These are phyloP conservation scores for Phrixothrix hirtus DNA, from an alignment of 2,888 invertebrate genomes.

Conservation along the genomic window DNA sequence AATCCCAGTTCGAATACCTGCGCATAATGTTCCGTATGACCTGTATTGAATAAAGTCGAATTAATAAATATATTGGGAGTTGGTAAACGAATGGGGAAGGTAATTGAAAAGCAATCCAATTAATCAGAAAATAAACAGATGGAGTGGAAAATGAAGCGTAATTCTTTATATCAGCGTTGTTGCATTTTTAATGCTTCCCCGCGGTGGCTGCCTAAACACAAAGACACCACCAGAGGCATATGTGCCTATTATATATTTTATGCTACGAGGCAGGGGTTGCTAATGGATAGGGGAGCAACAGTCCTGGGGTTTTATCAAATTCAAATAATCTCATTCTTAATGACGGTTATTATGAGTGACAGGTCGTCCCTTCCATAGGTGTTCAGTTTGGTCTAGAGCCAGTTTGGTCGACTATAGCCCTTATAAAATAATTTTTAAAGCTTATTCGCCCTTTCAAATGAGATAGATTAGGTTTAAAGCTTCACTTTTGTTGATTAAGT, in stretches of 20 bases:
- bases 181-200: slow-evolving; percentile 31
- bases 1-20: too few species aligned
- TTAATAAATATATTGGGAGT: slow-evolving; percentile 10
- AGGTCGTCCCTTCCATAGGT: slow-evolving; percentile 31
- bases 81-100: slow-evolving; percentile 14
- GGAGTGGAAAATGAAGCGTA: slow-evolving; percentile 33
- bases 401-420: slow-evolving; percentile 10
- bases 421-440: slow-evolving; percentile 11
- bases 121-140: slow-evolving; percentile 40
- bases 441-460: slow-evolving; percentile 2
- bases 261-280: slow-evolving; percentile 35
- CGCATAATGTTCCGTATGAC: slow-evolving; percentile 3
- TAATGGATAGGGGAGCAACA: slow-evolving; percentile 39
- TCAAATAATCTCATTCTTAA: slow-evolving; percentile 42
- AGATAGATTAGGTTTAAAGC: slow-evolving; percentile 25
- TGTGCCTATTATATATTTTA: slow-evolving; percentile 40
- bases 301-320: slow-evolving; percentile 41
- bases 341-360: slow-evolving; percentile 41
- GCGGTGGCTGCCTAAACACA: slow-evolving; percentile 20
- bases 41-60: slow-evolving; percentile 5
- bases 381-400: slow-evolving; percentile 9
- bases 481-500: slow-evolving; percentile 28
- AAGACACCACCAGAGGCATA: slow-evolving; percentile 34
- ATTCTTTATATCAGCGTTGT: slow-evolving; percentile 24
- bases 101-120: slow-evolving; percentile 39